These are phyloP conservation scores for Pygmarrhopalites habei DNA, from an alignment of 1,140 invertebrate genomes.

Conservation along the genomic window DNA sequence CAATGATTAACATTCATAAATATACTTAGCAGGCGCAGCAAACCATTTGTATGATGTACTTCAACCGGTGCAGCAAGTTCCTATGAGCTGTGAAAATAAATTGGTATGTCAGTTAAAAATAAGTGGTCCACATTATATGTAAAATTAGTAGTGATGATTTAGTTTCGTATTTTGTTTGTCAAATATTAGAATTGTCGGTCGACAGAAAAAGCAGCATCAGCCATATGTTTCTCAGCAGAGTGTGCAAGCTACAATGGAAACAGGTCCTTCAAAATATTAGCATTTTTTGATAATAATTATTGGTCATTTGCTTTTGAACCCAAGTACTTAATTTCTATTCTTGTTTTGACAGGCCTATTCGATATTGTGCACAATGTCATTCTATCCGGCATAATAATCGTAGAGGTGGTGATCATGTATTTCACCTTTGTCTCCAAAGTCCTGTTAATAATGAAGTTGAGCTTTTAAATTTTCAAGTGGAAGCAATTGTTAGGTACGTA, in stretches of 20 bases:
- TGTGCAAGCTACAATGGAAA: conserved; percentile 94
- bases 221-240: conserved; percentile 93
- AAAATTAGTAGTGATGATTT: too few relatives aligned
- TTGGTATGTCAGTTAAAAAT: too few relatives aligned
- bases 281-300: too few relatives aligned
- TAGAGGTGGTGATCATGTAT: conserved; percentile 78
- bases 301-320: too few relatives aligned
- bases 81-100: conserved; percentile 93
- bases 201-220: conserved; percentile 84
- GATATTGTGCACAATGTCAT: conserved; percentile 78
- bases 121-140: too few relatives aligned
- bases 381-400: conserved; percentile 78
- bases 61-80: conserved; percentile 88
- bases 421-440: conserved; percentile 73
- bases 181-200: conserved; percentile 89
- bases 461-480: conserved; percentile 86
- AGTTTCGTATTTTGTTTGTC: too few relatives aligned
- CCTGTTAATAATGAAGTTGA: conserved; percentile 83
- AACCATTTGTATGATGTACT: conserved; percentile 81
- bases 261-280: too few relatives aligned
- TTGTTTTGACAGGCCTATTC: too few relatives aligned
- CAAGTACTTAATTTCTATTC: too few relatives aligned
- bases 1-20: too few relatives aligned
- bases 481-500: conserved; percentile 83
- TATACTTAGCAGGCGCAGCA: conserved; percentile 60